A percentile compares a stretch with the other conserved stretches of the same genome.
Evolutionary conservation across 2,888 invertebrate genomes (phyloP).

Genomic region (Harpalus rufipes): DNA sequence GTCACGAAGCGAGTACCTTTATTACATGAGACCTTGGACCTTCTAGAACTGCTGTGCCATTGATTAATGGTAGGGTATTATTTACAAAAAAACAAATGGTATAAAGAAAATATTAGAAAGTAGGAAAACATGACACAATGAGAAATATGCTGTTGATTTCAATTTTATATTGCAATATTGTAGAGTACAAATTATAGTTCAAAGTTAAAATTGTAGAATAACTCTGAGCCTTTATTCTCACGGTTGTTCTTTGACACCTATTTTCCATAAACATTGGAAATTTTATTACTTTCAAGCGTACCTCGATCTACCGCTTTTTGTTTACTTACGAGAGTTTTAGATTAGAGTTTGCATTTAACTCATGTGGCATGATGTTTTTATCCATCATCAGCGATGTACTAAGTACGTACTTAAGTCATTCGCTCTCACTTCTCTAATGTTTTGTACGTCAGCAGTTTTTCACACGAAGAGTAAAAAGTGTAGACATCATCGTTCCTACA

Average conservation of each 20-base stretch:
- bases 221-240: neutral
- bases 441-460: constrained; percentile 59
- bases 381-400: constrained; percentile 37
- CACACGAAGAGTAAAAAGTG: constrained; percentile 59
- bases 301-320: neutral
- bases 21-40: too few species aligned
- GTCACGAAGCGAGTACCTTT: too few species aligned
- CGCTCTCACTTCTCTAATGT: constrained; percentile 46
- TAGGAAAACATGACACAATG: too few species aligned
- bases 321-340: neutral
- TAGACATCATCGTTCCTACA: constrained; percentile 16
- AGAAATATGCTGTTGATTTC: too few species aligned
- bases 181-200: too few species aligned
- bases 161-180: too few species aligned
- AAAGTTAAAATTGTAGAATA: too few species aligned
- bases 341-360: neutral
- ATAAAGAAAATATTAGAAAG: too few species aligned
- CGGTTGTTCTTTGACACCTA: neutral
- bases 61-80: too few species aligned
- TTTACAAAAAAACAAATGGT: too few species aligned
- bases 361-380: constrained; percentile 11
- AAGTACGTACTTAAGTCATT: constrained; percentile 54
- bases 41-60: too few species aligned
- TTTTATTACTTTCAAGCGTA: neutral
- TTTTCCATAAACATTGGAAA: neutral